Conservation (phyloP, 2,113 vertebrate species). For the Mixornis gularis region DNA sequence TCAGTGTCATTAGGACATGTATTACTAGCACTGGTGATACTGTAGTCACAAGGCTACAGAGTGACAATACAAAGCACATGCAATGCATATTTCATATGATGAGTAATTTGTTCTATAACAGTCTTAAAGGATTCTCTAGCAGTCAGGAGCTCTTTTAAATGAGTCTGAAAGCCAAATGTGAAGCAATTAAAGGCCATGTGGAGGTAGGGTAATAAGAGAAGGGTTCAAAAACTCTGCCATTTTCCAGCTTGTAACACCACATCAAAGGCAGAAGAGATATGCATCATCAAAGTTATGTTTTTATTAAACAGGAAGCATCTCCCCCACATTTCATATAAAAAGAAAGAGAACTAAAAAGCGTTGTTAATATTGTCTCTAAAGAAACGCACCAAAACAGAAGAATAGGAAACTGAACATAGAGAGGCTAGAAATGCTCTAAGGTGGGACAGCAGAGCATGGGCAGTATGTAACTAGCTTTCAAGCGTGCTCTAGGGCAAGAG, state of each 20-base stretch:
- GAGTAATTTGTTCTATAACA: constrained; percentile 30
- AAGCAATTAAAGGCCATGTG: neutral
- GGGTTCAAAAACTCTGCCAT: neutral
- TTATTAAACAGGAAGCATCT: neutral
- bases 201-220: neutral
- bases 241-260: neutral
- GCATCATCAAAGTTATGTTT: neutral
- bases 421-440: neutral
- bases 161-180: neutral
- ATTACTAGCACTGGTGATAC: neutral
- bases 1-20: neutral
- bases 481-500: neutral
- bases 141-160: neutral
- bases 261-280: neutral
- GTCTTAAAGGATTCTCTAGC: neutral
- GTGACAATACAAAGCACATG: neutral
- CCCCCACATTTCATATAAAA: neutral
- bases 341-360: neutral
- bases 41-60: neutral
- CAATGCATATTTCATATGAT: neutral
- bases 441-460: neutral
- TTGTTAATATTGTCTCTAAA: neutral
- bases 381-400: neutral
- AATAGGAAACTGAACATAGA: neutral
- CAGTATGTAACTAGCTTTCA: neutral